A percentile compares a stretch with the other conserved stretches of the same genome.
These are phyloP conservation scores for Centropus unirufus DNA, from an alignment of 2,113 vertebrate genomes.

Conservation along the genomic window DNA sequence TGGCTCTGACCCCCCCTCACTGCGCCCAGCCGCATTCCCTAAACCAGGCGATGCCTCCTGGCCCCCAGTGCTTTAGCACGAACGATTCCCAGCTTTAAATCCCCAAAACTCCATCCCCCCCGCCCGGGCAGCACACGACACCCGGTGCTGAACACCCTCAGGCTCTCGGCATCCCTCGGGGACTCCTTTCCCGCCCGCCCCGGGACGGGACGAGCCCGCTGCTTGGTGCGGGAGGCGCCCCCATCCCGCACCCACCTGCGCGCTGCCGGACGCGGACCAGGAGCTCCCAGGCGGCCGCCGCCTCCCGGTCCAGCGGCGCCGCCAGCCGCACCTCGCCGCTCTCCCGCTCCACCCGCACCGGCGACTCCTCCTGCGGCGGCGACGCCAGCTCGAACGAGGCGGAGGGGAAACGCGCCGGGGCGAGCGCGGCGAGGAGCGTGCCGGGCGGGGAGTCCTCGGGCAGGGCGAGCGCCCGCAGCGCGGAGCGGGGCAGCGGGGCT, in stretches of 20 bases:
- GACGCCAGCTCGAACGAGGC: constrained; percentile 81
- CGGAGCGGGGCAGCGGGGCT: constrained; percentile 47
- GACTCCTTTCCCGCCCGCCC: too few species aligned
- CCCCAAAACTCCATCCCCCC: background rate
- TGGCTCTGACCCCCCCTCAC: too few species aligned
- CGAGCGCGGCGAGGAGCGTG: constrained; percentile 80
- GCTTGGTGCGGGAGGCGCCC: too few species aligned
- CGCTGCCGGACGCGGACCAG: constrained; percentile 83
- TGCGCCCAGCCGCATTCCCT: too few species aligned
- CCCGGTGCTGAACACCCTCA: background rate
- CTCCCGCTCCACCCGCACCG: constrained; percentile 81
- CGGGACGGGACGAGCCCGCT: background rate
- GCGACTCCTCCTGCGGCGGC: constrained; percentile 77
- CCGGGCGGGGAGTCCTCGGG: constrained; percentile 84
- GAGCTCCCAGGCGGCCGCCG: constrained; percentile 78
- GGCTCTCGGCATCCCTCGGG: background rate
- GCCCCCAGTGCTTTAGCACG: rapidly evolving
- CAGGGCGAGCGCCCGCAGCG: constrained; percentile 76
- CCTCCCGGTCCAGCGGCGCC: constrained; percentile 83
- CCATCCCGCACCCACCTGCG: constrained; percentile 60
- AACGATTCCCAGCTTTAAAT: background rate
- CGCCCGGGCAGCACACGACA: rapidly evolving
- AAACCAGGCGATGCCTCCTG: rapidly evolving
- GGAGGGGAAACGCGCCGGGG: constrained; percentile 76
- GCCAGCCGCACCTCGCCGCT: constrained; percentile 83